A percentile compares a stretch with the other conserved stretches of the same genome.
phyloP scores from a whole-genome alignment of 2,797 vertebrate genomes.

The Poecilia velifera region DNA sequence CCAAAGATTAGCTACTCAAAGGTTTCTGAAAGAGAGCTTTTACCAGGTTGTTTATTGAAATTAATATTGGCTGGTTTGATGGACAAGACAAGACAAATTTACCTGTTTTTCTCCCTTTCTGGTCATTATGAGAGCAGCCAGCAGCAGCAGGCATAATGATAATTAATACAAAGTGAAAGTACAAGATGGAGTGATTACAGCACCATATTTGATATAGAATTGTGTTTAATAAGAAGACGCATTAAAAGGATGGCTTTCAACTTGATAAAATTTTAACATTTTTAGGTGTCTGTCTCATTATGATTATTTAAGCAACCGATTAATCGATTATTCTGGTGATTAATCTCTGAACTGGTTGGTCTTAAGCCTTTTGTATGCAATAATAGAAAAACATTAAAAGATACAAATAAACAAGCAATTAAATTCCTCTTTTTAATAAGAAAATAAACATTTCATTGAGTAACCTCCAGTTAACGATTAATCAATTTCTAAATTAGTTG shows the following conservation, averaged over 20 bases:
- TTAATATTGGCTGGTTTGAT: background rate
- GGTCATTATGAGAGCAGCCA: conserved; percentile 22
- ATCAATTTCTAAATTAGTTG: too few species aligned
- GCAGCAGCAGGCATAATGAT: background rate
- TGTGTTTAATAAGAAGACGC: conserved; percentile 41
- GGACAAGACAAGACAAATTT: background rate
- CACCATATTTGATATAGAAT: conserved; percentile 39
- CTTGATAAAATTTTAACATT: conserved; percentile 4
- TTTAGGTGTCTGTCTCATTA: background rate
- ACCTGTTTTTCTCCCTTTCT: background rate
- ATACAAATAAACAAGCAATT: too few species aligned
- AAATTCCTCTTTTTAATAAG: too few species aligned
- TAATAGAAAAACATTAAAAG: too few species aligned
- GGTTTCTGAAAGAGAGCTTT: background rate
- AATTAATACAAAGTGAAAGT: conserved; percentile 34
- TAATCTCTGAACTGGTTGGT: too few species aligned
- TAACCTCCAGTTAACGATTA: too few species aligned
- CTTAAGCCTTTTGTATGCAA: too few species aligned
- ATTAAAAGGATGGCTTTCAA: conserved; percentile 20
- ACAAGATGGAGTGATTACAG: conserved; percentile 37
- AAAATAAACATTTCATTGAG: too few species aligned
- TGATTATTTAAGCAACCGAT: too few species aligned
- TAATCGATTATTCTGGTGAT: too few species aligned
- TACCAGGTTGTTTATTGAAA: background rate
- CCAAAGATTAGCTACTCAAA: background rate